A percentile compares a stretch with the other conserved stretches of the same genome.
phyloP scores from a whole-genome alignment of 2,888 invertebrate species.

The Hirtodrosophila cameraria region DNA sequence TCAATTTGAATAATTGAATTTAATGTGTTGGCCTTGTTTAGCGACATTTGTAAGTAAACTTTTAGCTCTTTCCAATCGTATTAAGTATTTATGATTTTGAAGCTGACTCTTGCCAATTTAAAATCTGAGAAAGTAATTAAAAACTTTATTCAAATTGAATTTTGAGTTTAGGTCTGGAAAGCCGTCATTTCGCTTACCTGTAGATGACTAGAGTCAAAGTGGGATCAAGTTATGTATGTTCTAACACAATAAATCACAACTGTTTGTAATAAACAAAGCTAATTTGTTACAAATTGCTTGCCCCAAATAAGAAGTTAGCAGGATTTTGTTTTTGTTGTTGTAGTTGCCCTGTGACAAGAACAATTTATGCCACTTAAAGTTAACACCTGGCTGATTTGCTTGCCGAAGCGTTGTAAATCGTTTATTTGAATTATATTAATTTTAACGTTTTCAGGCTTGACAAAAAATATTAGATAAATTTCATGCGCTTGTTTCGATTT shows the following conservation, averaged over 20 bases:
- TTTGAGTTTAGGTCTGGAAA: neutral
- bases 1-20: no score
- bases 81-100: no score
- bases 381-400: conserved; percentile 74
- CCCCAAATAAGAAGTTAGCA: conserved; percentile 13
- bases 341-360: conserved; percentile 37
- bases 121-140: neutral
- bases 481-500: conserved; percentile 60
- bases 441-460: conserved; percentile 37
- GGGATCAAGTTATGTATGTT: neutral
- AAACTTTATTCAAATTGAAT: neutral
- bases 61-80: no score
- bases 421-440: conserved; percentile 76
- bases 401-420: conserved; percentile 67
- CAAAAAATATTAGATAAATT: conserved; percentile 48
- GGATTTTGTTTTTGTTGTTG: neutral
- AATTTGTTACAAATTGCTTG: conserved; percentile 24
- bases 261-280: conserved; percentile 34
- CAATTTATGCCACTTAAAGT: conserved; percentile 73
- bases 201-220: neutral
- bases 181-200: conserved; percentile 18
- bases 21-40: no score
- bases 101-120: neutral
- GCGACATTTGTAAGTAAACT: no score
- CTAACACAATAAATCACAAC: conserved; percentile 46